Percentiles rank a stretch among this genome's conserved stretches.
Evolutionary conservation across 37 sponge, comb jelly and placozoan species (phyloP).

Genomic region (Halisarca cf. caerulea): DNA sequence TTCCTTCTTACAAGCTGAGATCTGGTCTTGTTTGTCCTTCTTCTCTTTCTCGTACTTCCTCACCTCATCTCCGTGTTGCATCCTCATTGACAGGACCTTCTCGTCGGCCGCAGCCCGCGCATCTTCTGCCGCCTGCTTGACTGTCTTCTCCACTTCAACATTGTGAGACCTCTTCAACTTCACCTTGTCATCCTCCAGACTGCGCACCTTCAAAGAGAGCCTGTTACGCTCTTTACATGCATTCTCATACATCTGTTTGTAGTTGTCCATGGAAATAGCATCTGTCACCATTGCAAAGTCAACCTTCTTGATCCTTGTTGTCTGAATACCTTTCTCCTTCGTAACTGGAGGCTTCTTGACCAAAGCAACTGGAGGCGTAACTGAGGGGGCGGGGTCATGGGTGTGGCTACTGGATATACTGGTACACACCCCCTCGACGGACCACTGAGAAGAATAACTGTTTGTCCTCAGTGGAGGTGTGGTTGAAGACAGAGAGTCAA

Average conservation of each 20-base stretch:
- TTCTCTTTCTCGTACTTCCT: slow-evolving; percentile 8
- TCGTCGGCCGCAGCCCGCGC: not conserved
- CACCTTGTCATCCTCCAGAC: slow-evolving; percentile 23
- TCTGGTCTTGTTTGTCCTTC: slow-evolving; percentile 18
- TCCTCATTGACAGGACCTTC: not conserved
- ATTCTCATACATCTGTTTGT: slow-evolving; percentile 25
- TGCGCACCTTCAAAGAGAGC: not conserved
- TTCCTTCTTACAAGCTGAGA: not conserved
- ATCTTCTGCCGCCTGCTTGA: not conserved
- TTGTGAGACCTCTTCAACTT: slow-evolving; percentile 5
- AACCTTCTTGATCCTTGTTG: not conserved
- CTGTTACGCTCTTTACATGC: slow-evolving; percentile 2
- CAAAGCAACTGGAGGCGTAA: not conserved
- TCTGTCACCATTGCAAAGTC: not conserved
- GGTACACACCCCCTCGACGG: not conserved
- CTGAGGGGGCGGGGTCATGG: not conserved
- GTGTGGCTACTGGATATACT: too few species aligned
- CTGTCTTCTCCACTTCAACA: slow-evolving; percentile 21
- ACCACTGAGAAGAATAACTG: not conserved
- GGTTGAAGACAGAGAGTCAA: not conserved
- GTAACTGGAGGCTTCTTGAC: not conserved
- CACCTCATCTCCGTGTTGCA: slow-evolving; percentile 2
- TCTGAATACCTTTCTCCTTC: slow-evolving; percentile 17
- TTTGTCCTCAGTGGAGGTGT: not conserved
- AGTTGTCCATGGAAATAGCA: not conserved